Percentiles rank a stretch among this genome's conserved stretches.
Evolutionary conservation across 1,140 invertebrate species (phyloP).

Genomic region (Drosophila guanche): DNA sequence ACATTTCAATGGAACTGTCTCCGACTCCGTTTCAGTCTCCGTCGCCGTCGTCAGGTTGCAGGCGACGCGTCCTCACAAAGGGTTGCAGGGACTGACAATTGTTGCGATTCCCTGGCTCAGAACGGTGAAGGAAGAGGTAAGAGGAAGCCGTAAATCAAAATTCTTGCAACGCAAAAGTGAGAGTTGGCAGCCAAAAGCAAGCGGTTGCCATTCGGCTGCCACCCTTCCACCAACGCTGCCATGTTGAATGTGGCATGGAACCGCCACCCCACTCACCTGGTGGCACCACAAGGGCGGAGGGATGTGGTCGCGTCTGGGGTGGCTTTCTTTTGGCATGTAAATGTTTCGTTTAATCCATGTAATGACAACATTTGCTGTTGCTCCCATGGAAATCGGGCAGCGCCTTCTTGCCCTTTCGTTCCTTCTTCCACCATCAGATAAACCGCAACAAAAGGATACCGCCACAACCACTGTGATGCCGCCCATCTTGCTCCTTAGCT

Average conservation of each 20-base stretch:
- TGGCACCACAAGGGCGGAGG: constrained; percentile 18
- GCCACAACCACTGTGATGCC: constrained; percentile 16
- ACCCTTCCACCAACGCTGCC: constrained; percentile 26
- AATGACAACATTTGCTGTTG: constrained; percentile 67
- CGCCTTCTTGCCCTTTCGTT: constrained; percentile 32
- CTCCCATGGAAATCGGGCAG: constrained; percentile 60
- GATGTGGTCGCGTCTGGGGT: constrained; percentile 55
- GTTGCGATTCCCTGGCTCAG: constrained; percentile 66
- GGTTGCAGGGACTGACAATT: constrained; percentile 69
- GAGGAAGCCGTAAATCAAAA: constrained; percentile 66
- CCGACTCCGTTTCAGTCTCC: constrained; percentile 15
- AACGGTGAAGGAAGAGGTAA: constrained; percentile 49
- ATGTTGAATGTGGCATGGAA: constrained; percentile 41
- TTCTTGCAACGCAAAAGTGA: constrained; percentile 55
- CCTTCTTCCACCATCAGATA: constrained; percentile 21
- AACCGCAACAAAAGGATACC: constrained; percentile 54
- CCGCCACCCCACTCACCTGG: constrained; percentile 52
- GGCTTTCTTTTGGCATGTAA: constrained; percentile 53
- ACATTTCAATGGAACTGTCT: constrained; percentile 56
- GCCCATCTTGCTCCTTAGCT: constrained; percentile 29
- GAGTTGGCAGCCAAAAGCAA: constrained; percentile 37
- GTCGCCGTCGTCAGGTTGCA: constrained; percentile 61
- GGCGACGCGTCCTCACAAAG: constrained; percentile 48
- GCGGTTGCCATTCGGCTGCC: constrained; percentile 5
- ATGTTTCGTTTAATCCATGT: constrained; percentile 69